phyloP scores from a whole-genome alignment of 2,113 vertebrate species.

The Arothron firmamentum region DNA sequence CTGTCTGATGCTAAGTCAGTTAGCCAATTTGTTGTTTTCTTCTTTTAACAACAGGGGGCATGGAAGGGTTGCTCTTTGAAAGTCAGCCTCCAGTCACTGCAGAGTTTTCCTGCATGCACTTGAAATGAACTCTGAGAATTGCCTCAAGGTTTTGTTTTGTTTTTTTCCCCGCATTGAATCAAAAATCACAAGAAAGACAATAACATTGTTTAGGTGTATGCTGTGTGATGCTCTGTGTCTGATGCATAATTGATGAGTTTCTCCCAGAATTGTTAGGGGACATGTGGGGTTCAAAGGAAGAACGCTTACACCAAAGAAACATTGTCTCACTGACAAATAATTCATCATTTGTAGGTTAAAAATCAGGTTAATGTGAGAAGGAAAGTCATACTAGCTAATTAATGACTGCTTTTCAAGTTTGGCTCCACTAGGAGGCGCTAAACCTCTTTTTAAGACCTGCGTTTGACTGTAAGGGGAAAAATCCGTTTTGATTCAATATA shows the following conservation, averaged over 20 bases:
- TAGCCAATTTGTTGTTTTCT: neutral
- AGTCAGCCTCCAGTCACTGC: neutral
- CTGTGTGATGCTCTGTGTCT: neutral
- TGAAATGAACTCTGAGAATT: conserved; percentile 53
- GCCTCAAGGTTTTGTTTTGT: conserved; percentile 39
- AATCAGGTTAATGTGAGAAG: no score
- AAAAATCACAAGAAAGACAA: conserved; percentile 40
- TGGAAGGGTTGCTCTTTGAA: conserved; percentile 23
- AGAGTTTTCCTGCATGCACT: conserved; percentile 42
- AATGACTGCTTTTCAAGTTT: conserved; percentile 18
- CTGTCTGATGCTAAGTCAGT: neutral
- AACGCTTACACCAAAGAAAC: neutral
- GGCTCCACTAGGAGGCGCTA: conserved; percentile 48
- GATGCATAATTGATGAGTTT: conserved; percentile 39
- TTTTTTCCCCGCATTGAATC: conserved; percentile 41
- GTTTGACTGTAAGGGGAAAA: neutral
- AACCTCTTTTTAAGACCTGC: neutral
- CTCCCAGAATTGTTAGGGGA: neutral
- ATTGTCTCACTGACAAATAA: neutral
- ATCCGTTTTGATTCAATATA: neutral
- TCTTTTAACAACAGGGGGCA: conserved; percentile 43
- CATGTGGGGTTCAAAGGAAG: neutral
- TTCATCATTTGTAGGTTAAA: no score
- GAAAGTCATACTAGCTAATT: neutral
- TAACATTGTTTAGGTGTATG: conserved; percentile 26